phyloP scores from a whole-genome alignment of 2,797 vertebrate species.

The Botia kubotai region DNA sequence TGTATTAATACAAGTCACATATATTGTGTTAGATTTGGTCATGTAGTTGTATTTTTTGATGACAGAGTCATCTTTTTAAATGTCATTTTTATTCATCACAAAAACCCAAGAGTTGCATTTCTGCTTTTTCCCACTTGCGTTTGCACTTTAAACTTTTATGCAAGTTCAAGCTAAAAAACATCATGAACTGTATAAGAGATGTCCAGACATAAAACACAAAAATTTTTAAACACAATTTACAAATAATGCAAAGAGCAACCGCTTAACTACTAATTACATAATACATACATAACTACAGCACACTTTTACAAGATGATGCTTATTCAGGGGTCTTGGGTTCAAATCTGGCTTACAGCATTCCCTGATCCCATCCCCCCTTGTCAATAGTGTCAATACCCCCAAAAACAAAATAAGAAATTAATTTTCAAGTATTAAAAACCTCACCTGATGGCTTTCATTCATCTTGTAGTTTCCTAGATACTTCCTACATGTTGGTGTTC shows the following conservation, averaged over 20 bases:
- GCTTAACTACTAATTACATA: background rate
- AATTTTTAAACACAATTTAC: background rate
- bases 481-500: conserved; percentile 54
- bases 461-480: conserved; percentile 55
- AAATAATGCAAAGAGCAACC: background rate
- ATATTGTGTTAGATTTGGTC: no score
- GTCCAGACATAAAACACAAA: background rate
- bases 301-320: background rate
- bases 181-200: no score
- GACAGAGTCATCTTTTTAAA: no score
- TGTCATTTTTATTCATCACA: no score
- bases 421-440: conserved; percentile 34
- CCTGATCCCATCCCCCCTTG: background rate
- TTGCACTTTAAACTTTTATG: no score
- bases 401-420: background rate
- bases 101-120: no score
- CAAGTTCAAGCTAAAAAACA: no score
- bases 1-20: no score
- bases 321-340: background rate
- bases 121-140: no score
- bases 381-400: background rate
- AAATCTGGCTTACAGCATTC: background rate
- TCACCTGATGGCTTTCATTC: conserved; percentile 74
- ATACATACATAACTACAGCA: background rate
- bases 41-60: no score